Percentiles rank a stretch among this genome's conserved stretches.
Evolutionary conservation across 2,888 invertebrate species (phyloP).

Genomic region (Athalia circularis): DNA sequence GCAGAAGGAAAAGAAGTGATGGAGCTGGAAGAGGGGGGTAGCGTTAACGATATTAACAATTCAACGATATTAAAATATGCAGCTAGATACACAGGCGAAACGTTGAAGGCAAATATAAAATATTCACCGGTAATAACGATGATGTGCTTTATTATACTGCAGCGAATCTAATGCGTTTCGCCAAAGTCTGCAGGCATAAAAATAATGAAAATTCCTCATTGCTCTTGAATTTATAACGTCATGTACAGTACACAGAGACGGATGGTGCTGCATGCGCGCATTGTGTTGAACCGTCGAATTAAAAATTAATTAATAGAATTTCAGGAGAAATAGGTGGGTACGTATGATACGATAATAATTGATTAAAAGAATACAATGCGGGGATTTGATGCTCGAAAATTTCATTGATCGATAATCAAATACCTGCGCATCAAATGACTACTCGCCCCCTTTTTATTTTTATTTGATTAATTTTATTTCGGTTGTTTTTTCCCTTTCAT

Average conservation of each 20-base stretch:
- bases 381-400: neutral
- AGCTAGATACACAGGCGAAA: too few relatives aligned
- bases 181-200: neutral
- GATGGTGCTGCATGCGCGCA: neutral
- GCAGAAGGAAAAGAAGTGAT: too few relatives aligned
- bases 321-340: too few relatives aligned
- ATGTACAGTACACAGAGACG: neutral
- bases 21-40: too few relatives aligned
- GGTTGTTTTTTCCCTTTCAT: too few relatives aligned
- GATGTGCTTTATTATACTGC: neutral
- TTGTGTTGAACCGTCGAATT: constrained; percentile 18
- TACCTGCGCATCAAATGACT: too few relatives aligned
- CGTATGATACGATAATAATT: neutral
- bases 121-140: constrained; percentile 12
- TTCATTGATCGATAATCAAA: too few relatives aligned
- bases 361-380: neutral
- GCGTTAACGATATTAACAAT: neutral
- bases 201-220: constrained; percentile 22
- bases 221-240: constrained; percentile 1
- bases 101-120: constrained; percentile 23
- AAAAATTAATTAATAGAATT: constrained; percentile 19
- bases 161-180: neutral
- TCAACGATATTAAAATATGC: constrained; percentile 32
- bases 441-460: too few relatives aligned
- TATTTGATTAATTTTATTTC: too few relatives aligned